Evolutionary conservation across 2,113 vertebrate genomes (phyloP).

Genomic region (Neolamprologus hecqui): DNA sequence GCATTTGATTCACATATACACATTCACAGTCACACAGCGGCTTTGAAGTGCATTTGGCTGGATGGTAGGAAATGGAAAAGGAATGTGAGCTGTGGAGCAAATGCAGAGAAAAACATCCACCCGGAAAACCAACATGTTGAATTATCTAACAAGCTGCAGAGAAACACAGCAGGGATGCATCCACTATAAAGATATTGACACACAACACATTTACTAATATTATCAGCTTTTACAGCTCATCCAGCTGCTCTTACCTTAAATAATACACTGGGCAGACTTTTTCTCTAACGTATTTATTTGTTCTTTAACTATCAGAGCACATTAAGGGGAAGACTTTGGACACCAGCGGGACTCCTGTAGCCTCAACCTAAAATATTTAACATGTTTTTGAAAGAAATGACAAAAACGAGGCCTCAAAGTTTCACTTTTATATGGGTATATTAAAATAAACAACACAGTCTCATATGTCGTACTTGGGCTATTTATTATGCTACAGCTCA

Average conservation of each 20-base stretch:
- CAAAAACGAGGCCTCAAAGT: background rate
- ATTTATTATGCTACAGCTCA: background rate
- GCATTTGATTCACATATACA: constrained; percentile 7
- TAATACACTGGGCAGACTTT: background rate
- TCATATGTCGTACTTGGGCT: background rate
- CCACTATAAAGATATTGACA: background rate
- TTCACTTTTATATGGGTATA: background rate
- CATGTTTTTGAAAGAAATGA: background rate
- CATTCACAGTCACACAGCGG: background rate
- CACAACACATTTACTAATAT: background rate
- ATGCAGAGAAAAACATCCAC: background rate
- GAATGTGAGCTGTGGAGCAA: background rate
- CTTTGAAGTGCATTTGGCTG: constrained; percentile 31
- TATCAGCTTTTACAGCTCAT: background rate
- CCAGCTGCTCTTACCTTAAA: background rate
- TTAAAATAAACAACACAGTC: background rate
- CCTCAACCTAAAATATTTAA: background rate
- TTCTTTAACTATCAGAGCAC: background rate
- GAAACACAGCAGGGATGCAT: background rate
- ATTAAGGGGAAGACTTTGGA: background rate
- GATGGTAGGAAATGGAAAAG: background rate
- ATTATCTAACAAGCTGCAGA: background rate
- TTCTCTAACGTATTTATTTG: background rate
- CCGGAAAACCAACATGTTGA: background rate
- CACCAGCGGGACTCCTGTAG: background rate